A percentile compares a stretch with the other conserved stretches of the same genome.
These are phyloP conservation scores for Apostichopus leukothele DNA, from an alignment of 53 echinoderm and acorn worm genomes.

Conservation along the genomic window DNA sequence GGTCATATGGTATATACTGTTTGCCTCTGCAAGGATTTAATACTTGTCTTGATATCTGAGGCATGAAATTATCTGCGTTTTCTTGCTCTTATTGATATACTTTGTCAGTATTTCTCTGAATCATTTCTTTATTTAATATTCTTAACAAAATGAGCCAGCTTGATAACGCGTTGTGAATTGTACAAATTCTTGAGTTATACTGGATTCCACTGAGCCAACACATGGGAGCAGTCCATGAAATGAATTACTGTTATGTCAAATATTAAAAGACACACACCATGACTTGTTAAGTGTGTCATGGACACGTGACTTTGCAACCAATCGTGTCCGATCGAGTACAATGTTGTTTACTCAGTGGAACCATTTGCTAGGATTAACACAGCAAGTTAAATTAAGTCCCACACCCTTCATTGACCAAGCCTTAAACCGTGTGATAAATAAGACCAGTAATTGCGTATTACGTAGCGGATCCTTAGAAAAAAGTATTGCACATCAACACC, in stretches of 20 bases:
- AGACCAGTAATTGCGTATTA: not conserved
- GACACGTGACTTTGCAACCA: conserved; percentile 5
- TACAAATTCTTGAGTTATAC: not conserved
- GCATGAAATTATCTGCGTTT: not conserved
- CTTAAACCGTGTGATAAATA: conserved; percentile 32
- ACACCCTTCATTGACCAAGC: conserved; percentile 37
- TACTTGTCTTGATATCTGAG: not conserved
- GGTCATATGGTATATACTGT: not conserved
- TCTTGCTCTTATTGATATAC: not conserved
- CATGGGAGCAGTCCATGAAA: conserved; percentile 5
- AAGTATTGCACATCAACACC: conserved; percentile 6
- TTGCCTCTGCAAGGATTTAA: not conserved
- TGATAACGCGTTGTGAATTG: not conserved
- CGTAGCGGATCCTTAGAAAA: conserved; percentile 9
- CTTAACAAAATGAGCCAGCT: not conserved
- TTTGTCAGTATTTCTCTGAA: not conserved
- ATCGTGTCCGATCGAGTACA: conserved; percentile 23
- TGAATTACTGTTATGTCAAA: not conserved
- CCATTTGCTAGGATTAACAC: conserved; percentile 23
- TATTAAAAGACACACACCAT: conserved; percentile 38
- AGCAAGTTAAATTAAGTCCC: conserved; percentile 31
- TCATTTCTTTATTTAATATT: not conserved
- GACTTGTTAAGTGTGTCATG: conserved; percentile 39
- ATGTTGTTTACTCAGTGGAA: conserved; percentile 23
- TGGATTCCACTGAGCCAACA: conserved; percentile 10